These are phyloP conservation scores for Dascyllus trimaculatus DNA, from an alignment of 2,113 vertebrate species.

Conservation along the genomic window DNA sequence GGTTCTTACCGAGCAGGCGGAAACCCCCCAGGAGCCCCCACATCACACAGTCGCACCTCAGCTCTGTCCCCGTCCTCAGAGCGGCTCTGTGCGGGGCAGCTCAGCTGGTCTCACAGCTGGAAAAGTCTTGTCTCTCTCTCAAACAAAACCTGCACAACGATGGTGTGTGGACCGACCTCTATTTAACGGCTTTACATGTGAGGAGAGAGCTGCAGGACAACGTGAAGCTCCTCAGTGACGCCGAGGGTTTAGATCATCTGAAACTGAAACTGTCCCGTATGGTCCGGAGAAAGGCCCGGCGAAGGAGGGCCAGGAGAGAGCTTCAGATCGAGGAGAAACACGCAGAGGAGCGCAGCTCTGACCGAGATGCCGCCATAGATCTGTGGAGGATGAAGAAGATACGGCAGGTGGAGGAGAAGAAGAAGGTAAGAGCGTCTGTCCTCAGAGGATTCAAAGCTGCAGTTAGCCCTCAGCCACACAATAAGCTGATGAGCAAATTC, in stretches of 20 bases:
- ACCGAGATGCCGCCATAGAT: constrained; percentile 89
- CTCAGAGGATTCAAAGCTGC: not conserved
- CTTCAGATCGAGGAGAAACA: constrained; percentile 76
- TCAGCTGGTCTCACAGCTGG: constrained; percentile 80
- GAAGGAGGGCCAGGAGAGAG: constrained; percentile 71
- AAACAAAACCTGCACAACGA: constrained; percentile 72
- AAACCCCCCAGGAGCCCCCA: not conserved
- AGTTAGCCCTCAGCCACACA: not conserved
- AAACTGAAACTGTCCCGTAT: constrained; percentile 75
- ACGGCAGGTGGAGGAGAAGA: constrained; percentile 91
- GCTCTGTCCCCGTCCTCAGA: constrained; percentile 56
- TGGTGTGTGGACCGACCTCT: constrained; percentile 73
- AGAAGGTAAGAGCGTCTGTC: constrained; percentile 83
- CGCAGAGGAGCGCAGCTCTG: constrained; percentile 71
- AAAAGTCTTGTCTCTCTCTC: constrained; percentile 75
- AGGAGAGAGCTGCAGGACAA: constrained; percentile 72
- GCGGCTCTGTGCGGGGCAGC: constrained; percentile 76
- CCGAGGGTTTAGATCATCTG: constrained; percentile 62
- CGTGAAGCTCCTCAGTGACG: constrained; percentile 75
- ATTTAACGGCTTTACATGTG: constrained; percentile 47
- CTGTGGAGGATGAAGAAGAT: constrained; percentile 89
- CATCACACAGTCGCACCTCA: not conserved
- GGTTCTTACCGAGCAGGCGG: constrained; percentile 57
- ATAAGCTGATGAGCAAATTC: not conserved
- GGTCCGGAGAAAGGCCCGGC: constrained; percentile 82